Evolutionary conservation across 2,888 invertebrate species (phyloP).

Genomic region (Polyommatus icarus): DNA sequence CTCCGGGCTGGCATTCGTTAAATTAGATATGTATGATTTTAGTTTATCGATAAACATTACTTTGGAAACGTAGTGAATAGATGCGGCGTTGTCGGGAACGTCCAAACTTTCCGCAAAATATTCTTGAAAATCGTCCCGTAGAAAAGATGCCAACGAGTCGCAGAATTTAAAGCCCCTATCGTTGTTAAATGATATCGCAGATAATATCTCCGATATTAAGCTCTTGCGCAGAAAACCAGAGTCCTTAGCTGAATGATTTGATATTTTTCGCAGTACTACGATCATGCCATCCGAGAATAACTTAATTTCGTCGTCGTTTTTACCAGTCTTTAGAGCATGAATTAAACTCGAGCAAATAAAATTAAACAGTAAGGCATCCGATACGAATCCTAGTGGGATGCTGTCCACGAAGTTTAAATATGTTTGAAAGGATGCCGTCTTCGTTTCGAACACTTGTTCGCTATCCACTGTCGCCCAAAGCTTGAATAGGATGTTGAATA

Average conservation of each 20-base stretch:
- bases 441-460: constrained; percentile 72
- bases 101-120: constrained; percentile 71
- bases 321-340: constrained; percentile 22
- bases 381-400: constrained; percentile 59
- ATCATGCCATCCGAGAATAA: constrained; percentile 23
- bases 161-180: constrained; percentile 19
- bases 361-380: constrained; percentile 79
- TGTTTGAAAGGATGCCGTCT: constrained; percentile 77
- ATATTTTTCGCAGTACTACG: constrained; percentile 15
- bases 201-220: constrained; percentile 24
- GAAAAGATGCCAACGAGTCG: not conserved
- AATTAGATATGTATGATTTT: constrained; percentile 52
- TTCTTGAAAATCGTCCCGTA: constrained; percentile 36
- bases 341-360: constrained; percentile 76
- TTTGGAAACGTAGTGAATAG: constrained; percentile 46
- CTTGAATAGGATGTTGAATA: constrained; percentile 77
- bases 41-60: constrained; percentile 55
- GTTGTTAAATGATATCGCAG: constrained; percentile 17
- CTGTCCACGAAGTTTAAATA: constrained; percentile 77
- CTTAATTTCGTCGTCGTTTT: constrained; percentile 24
- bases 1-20: constrained; percentile 69
- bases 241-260: not conserved
- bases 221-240: constrained; percentile 25
- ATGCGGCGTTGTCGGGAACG: constrained; percentile 47
- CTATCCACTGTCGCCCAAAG: constrained; percentile 72